Conservation (phyloP, 2,113 vertebrate genomes). For the Oncorhynchus keta region DNA sequence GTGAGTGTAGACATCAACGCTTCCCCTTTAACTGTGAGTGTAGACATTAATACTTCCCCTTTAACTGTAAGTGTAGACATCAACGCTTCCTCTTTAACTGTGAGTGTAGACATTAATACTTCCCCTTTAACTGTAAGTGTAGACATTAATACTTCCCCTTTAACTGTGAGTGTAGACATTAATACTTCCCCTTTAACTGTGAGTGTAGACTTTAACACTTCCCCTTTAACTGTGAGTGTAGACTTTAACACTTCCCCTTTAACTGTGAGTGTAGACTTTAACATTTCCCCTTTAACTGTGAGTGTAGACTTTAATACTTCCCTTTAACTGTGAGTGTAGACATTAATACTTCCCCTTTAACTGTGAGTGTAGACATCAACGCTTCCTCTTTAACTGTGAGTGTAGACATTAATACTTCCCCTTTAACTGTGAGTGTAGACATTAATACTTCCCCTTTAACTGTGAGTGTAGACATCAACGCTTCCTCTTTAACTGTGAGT, state of each 20-base stretch:
- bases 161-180: neutral
- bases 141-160: neutral
- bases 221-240: neutral
- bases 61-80: constrained; percentile 83
- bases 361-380: too few species aligned
- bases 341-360: too few species aligned
- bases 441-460: constrained; percentile 57
- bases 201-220: too few species aligned
- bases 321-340: too few species aligned
- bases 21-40: constrained; percentile 77
- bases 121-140: neutral
- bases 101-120: constrained; percentile 61
- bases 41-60: constrained; percentile 48
- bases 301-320: too few species aligned
- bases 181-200: neutral
- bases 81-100: constrained; percentile 83
- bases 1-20: too few species aligned
- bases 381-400: too few species aligned
- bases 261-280: neutral
- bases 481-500: constrained; percentile 1
- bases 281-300: too few species aligned
- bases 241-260: neutral
- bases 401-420: too few species aligned
- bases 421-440: neutral
- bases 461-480: constrained; percentile 66